These are phyloP conservation scores for Schlechtendalia chinensis DNA, from an alignment of 1,140 invertebrate species.

Conservation along the genomic window DNA sequence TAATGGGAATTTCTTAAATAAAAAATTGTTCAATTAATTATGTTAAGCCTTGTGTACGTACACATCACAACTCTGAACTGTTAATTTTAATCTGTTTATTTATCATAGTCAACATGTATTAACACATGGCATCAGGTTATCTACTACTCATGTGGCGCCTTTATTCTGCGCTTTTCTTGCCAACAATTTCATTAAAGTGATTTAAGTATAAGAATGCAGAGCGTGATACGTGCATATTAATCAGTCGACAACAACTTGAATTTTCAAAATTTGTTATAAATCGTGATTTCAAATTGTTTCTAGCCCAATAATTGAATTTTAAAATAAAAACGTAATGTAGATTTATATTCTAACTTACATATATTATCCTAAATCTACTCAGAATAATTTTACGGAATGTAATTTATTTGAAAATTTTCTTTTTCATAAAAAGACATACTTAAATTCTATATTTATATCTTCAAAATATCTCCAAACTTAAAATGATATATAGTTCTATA, in stretches of 20 bases:
- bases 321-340: background rate
- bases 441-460: too few species aligned
- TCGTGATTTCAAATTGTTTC: background rate
- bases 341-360: too few species aligned
- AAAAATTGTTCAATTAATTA: background rate
- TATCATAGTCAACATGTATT: background rate
- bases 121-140: background rate
- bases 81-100: constrained; percentile 12
- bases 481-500: too few species aligned
- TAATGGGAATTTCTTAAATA: background rate
- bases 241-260: constrained; percentile 5
- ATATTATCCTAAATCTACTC: too few species aligned
- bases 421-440: too few species aligned
- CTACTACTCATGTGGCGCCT: constrained; percentile 30
- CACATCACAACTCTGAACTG: background rate
- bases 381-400: too few species aligned
- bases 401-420: too few species aligned
- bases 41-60: background rate
- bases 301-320: background rate
- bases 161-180: constrained; percentile 3
- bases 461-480: too few species aligned
- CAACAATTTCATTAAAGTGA: constrained; percentile 14
- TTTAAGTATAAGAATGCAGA: background rate
- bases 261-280: background rate
- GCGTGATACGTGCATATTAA: background rate